These are phyloP conservation scores for Syngnathus scovelli DNA, from an alignment of 2,113 vertebrate species.

Conservation along the genomic window DNA sequence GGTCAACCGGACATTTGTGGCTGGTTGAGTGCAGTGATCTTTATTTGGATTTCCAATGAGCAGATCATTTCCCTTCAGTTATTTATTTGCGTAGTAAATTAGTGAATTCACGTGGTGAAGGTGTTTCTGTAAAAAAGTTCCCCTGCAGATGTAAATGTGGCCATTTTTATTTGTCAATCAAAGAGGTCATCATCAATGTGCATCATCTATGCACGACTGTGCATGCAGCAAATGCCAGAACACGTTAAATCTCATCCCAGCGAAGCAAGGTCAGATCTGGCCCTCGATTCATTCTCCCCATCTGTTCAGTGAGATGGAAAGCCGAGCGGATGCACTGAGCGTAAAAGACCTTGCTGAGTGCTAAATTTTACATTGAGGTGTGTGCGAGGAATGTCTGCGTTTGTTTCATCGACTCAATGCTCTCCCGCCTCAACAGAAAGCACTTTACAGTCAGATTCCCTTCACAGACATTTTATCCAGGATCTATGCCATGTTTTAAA, in stretches of 20 bases:
- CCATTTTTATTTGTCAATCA: slow-evolving; percentile 31
- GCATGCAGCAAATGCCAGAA: slow-evolving; percentile 46
- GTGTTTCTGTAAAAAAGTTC: neutral
- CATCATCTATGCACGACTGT: slow-evolving; percentile 4
- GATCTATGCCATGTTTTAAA: slow-evolving; percentile 14
- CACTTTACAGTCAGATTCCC: slow-evolving; percentile 6
- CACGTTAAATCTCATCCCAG: slow-evolving; percentile 22
- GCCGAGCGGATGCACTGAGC: slow-evolving; percentile 38
- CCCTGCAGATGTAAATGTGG: neutral
- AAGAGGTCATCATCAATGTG: slow-evolving; percentile 46
- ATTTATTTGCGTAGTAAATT: neutral
- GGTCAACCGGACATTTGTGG: too few relatives aligned
- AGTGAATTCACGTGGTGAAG: neutral
- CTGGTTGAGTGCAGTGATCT: neutral
- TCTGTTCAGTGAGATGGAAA: slow-evolving; percentile 43
- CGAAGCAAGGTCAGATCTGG: slow-evolving; percentile 33
- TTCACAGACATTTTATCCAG: slow-evolving; percentile 28
- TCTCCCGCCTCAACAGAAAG: slow-evolving; percentile 6
- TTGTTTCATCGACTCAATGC: slow-evolving; percentile 28
- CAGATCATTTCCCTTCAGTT: neutral
- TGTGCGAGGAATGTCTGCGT: slow-evolving; percentile 17
- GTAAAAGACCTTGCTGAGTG: slow-evolving; percentile 29
- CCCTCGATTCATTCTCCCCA: slow-evolving; percentile 24
- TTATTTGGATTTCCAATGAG: neutral
- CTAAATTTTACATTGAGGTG: slow-evolving; percentile 41